A percentile compares a stretch with the other conserved stretches of the same genome.
Conservation (phyloP, 2,797 vertebrate species). For the Adrianichthys oophorus region DNA sequence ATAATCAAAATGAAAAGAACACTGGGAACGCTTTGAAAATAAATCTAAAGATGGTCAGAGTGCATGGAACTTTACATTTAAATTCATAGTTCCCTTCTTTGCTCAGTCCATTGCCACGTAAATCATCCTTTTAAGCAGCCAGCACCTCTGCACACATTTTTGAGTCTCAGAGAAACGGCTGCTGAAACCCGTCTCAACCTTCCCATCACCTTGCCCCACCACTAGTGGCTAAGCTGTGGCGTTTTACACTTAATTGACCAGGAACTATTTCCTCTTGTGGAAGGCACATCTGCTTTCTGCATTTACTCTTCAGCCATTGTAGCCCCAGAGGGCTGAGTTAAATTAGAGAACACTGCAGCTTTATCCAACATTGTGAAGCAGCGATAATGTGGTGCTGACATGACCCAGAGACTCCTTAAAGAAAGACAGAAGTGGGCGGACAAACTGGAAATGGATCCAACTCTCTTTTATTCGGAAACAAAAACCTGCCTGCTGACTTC, state of each 20-base stretch:
- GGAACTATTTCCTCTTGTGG: slow-evolving; percentile 62
- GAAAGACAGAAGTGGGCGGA: slow-evolving; percentile 4
- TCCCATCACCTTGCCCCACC: slow-evolving; percentile 39
- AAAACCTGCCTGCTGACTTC: slow-evolving; percentile 21
- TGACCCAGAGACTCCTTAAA: slow-evolving; percentile 38
- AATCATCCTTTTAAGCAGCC: slow-evolving; percentile 36
- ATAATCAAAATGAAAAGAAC: too few relatives aligned
- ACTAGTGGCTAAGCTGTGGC: slow-evolving; percentile 32
- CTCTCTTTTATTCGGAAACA: slow-evolving; percentile 14
- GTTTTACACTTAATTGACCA: slow-evolving; percentile 52
- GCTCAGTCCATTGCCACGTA: slow-evolving; percentile 29
- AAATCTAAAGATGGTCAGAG: neutral
- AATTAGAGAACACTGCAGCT: slow-evolving; percentile 61
- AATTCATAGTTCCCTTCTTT: slow-evolving; percentile 12
- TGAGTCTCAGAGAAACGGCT: slow-evolving; percentile 14
- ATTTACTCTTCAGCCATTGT: slow-evolving; percentile 53
- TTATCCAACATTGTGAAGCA: slow-evolving; percentile 50
- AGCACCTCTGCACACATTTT: slow-evolving; percentile 30
- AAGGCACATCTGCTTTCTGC: slow-evolving; percentile 74
- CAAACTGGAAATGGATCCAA: slow-evolving; percentile 13
- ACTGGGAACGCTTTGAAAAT: too few relatives aligned
- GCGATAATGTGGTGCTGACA: slow-evolving; percentile 57
- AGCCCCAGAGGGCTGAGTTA: slow-evolving; percentile 61
- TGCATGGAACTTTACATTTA: slow-evolving; percentile 10
- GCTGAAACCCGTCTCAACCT: slow-evolving; percentile 14